phyloP scores from a whole-genome alignment of 2,797 vertebrate genomes.

The Clamator glandarius region DNA sequence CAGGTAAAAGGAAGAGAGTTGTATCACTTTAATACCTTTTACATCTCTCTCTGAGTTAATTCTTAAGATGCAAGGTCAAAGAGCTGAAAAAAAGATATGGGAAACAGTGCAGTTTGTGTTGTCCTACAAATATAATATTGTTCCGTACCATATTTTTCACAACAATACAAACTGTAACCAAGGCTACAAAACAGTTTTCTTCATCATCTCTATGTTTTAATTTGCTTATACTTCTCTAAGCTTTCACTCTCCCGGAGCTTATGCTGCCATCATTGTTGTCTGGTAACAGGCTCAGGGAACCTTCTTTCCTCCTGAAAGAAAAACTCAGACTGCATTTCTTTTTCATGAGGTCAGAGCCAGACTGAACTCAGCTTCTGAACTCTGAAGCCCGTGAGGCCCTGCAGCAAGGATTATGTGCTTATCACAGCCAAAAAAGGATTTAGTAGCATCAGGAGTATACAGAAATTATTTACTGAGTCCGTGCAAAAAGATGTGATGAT shows the following conservation, averaged over 20 bases:
- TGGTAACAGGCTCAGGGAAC: not conserved
- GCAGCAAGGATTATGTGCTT: not conserved
- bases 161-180: not conserved
- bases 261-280: not conserved
- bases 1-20: not conserved
- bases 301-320: not conserved
- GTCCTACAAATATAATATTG: not conserved
- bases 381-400: not conserved
- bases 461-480: not conserved
- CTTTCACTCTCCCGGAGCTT: not conserved
- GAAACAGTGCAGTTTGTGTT: not conserved
- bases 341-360: not conserved
- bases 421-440: not conserved
- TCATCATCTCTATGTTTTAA: not conserved
- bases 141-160: not conserved
- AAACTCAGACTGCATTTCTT: not conserved
- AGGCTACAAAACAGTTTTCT: not conserved
- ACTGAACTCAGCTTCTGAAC: not conserved
- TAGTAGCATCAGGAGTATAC: not conserved
- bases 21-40: slow-evolving; percentile 12
- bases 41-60: not conserved
- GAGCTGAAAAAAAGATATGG: not conserved
- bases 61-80: not conserved
- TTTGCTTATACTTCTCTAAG: not conserved
- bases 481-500: not conserved